Evolutionary conservation across 1,140 invertebrate genomes (phyloP).

Genomic region (Nephila pilipes): DNA sequence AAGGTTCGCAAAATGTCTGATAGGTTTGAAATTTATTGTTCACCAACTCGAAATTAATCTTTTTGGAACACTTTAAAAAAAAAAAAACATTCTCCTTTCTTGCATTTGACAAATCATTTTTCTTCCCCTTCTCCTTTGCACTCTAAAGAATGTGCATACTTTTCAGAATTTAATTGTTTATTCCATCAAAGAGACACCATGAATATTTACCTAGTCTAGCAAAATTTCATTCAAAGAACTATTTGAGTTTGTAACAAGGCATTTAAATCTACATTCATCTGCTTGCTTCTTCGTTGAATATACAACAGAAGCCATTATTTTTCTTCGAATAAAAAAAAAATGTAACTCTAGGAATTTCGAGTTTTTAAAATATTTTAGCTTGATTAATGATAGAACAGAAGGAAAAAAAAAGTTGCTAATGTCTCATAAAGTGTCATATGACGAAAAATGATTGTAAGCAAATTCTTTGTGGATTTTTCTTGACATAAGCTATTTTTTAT

Average conservation of each 20-base stretch:
- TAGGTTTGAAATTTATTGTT: background rate
- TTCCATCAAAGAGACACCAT: background rate
- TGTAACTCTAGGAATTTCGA: background rate
- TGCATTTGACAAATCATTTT: background rate
- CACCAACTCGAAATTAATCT: background rate
- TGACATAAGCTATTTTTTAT: slow-evolving; percentile 52
- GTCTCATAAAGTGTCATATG: slow-evolving; percentile 50
- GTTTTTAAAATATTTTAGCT: slow-evolving; percentile 54
- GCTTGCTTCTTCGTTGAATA: background rate
- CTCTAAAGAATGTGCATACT: background rate
- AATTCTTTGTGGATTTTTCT: slow-evolving; percentile 67
- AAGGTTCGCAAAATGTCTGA: background rate
- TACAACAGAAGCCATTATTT: slow-evolving; percentile 1
- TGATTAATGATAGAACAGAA: slow-evolving; percentile 45
- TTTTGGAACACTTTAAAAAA: background rate
- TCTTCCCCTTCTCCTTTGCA: background rate
- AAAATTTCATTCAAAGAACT: background rate
- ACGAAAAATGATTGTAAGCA: slow-evolving; percentile 68
- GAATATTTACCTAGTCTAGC: background rate
- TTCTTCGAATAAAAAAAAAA: background rate
- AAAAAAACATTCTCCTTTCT: background rate
- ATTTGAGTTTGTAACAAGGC: background rate
- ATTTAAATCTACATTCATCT: slow-evolving; percentile 40
- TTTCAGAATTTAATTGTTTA: background rate
- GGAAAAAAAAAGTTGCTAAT: slow-evolving; percentile 43